These are phyloP conservation scores for Leptinotarsa juncta DNA, from an alignment of 2,888 invertebrate genomes.

Conservation along the genomic window DNA sequence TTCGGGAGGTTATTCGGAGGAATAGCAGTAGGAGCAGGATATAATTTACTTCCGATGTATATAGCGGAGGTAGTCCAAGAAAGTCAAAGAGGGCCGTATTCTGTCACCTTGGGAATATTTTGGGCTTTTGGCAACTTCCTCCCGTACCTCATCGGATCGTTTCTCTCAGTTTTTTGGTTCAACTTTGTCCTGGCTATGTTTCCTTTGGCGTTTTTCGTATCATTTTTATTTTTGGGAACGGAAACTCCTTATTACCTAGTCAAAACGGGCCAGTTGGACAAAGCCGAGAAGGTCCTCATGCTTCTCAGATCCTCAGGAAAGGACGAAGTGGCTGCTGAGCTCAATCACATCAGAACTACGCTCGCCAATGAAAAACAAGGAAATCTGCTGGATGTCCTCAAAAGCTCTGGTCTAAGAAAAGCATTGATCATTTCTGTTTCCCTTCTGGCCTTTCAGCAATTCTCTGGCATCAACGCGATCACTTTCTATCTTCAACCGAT, in stretches of 20 bases:
- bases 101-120: slow-evolving; percentile 76
- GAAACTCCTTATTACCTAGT: slow-evolving; percentile 71
- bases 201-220: slow-evolving; percentile 67
- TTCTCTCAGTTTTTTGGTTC: slow-evolving; percentile 72
- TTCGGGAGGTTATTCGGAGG: slow-evolving; percentile 69
- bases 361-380: slow-evolving; percentile 66
- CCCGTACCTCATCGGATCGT: slow-evolving; percentile 78
- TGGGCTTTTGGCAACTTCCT: slow-evolving; percentile 76
- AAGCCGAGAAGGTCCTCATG: slow-evolving; percentile 70
- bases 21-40: slow-evolving; percentile 75
- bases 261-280: slow-evolving; percentile 60
- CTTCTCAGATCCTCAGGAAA: slow-evolving; percentile 71
- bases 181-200: slow-evolving; percentile 67
- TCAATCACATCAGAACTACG: slow-evolving; percentile 64
- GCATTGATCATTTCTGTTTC: slow-evolving; percentile 79
- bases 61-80: slow-evolving; percentile 85
- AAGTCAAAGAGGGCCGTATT: slow-evolving; percentile 79
- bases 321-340: slow-evolving; percentile 65
- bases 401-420: slow-evolving; percentile 76
- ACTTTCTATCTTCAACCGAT: slow-evolving; percentile 70
- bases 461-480: slow-evolving; percentile 69
- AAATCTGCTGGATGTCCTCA: slow-evolving; percentile 70
- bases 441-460: slow-evolving; percentile 83
- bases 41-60: slow-evolving; percentile 84
- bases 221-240: slow-evolving; percentile 75